These are phyloP conservation scores for Thecocarcelia acutangulata DNA, from an alignment of 2,888 invertebrate genomes.

Conservation along the genomic window DNA sequence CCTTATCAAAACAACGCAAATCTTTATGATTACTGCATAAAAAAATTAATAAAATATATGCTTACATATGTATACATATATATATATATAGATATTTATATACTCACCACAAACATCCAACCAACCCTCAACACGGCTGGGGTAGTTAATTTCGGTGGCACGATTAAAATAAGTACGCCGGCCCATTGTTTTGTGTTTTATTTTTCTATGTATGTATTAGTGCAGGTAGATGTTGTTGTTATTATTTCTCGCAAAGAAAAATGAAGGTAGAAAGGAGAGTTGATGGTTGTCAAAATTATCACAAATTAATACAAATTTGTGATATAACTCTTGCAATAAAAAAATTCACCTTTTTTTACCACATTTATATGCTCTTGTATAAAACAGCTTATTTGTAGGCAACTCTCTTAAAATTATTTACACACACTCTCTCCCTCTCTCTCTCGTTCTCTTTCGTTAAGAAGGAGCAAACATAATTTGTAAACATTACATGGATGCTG, in stretches of 20 bases:
- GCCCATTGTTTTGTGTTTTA: constrained; percentile 75
- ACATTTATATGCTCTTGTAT: constrained; percentile 9
- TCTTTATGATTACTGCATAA: constrained; percentile 2
- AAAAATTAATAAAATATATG: not conserved
- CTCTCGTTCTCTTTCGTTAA: constrained; percentile 5
- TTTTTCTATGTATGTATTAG: not conserved
- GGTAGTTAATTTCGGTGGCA: constrained; percentile 80
- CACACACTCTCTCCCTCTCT: constrained; percentile 16
- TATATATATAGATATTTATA: constrained; percentile 2
- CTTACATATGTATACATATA: not conserved
- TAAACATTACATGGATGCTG: constrained; percentile 56
- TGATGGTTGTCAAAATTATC: constrained; percentile 14
- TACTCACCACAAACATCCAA: constrained; percentile 82
- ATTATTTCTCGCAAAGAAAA: not conserved
- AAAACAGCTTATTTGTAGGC: not conserved
- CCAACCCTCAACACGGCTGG: constrained; percentile 82
- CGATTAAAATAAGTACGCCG: constrained; percentile 79
- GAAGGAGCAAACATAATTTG: not conserved
- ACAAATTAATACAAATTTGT: not conserved
- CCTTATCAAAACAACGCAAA: constrained; percentile 8
- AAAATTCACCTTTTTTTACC: constrained; percentile 38
- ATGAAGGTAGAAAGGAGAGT: constrained; percentile 18
- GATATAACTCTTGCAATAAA: constrained; percentile 2
- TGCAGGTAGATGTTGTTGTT: constrained; percentile 3
- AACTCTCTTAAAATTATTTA: not conserved